Conservation (phyloP, 2,113 vertebrate genomes). For the Melanostigma gelatinosum region DNA sequence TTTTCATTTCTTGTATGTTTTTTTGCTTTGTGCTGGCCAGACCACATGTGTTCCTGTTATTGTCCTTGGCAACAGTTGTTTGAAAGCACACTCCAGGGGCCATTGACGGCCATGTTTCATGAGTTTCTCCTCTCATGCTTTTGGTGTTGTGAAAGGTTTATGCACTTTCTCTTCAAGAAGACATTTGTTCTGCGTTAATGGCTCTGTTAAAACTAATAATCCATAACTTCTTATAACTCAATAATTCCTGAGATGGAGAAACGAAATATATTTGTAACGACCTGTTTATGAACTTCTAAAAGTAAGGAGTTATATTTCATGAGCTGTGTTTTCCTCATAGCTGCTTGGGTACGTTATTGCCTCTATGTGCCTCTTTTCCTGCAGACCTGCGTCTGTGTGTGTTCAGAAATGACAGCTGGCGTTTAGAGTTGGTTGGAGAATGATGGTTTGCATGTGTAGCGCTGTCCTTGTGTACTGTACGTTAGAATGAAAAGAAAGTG, state of each 20-base stretch:
- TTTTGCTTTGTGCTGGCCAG: neutral
- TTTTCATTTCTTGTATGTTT: neutral
- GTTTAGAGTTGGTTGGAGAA: neutral
- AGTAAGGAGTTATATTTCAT: neutral
- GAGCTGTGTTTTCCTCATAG: neutral
- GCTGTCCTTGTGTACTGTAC: constrained; percentile 31
- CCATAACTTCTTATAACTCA: neutral
- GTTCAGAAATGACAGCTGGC: neutral
- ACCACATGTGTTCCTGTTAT: constrained; percentile 15
- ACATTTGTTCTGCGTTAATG: neutral
- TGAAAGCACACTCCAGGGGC: constrained; percentile 13
- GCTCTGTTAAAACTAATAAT: neutral
- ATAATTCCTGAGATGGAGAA: neutral
- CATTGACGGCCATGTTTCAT: constrained; percentile 24
- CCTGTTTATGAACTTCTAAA: neutral
- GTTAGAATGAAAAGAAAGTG: neutral
- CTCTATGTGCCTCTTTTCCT: neutral
- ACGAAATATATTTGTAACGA: neutral
- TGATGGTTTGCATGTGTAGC: neutral
- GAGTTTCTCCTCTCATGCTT: constrained; percentile 34
- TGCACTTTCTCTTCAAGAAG: neutral
- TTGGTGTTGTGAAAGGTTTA: neutral
- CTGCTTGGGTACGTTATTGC: neutral
- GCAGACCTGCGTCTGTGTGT: neutral
- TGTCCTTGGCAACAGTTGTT: constrained; percentile 29